Conservation (phyloP, 2,797 vertebrate genomes). For the Acropternis orthonyx region DNA sequence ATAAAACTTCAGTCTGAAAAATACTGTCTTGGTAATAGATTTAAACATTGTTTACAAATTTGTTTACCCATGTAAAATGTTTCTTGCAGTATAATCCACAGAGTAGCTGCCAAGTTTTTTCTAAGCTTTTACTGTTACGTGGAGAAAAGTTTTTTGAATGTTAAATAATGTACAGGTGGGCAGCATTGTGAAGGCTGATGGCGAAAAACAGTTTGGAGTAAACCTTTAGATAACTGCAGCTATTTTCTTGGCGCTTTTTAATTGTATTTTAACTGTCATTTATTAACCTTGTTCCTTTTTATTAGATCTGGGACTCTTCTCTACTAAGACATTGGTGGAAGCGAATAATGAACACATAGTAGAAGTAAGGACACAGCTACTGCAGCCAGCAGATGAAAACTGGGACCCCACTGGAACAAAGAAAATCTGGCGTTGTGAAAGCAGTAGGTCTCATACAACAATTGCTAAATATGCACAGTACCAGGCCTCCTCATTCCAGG, state of each 20-base stretch:
- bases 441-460: conserved; percentile 94
- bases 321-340: conserved; percentile 97
- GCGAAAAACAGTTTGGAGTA: background rate
- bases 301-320: conserved; percentile 95
- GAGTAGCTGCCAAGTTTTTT: background rate
- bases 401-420: conserved; percentile 93
- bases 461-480: conserved; percentile 98
- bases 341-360: conserved; percentile 97
- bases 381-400: conserved; percentile 96
- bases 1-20: background rate
- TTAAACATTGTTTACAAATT: background rate
- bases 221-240: background rate
- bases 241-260: background rate
- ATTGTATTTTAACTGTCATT: background rate
- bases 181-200: background rate
- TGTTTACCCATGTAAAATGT: background rate
- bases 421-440: conserved; percentile 98
- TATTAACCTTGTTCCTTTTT: background rate
- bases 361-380: conserved; percentile 94
- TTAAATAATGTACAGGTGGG: background rate
- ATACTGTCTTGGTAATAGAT: background rate
- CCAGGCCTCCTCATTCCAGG: conserved; percentile 98
- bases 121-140: background rate
- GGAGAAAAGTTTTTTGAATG: background rate
- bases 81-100: background rate